These are phyloP conservation scores for Acanthopagrus latus DNA, from an alignment of 2,797 vertebrate species.

Conservation along the genomic window DNA sequence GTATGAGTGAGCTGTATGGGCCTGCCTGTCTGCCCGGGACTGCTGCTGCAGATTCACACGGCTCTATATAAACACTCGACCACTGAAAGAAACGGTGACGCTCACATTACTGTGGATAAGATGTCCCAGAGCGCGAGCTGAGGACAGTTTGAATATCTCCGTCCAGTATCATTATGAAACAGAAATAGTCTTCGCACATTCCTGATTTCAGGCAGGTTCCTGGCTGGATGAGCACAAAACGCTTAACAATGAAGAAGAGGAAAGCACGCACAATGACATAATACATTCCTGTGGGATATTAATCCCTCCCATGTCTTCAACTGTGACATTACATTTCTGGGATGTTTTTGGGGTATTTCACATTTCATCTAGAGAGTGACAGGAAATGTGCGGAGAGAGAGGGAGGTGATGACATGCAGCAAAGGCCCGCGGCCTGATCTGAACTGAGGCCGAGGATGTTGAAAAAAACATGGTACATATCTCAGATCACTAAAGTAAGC, in stretches of 20 bases:
- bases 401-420: background rate
- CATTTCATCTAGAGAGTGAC: slow-evolving; percentile 2
- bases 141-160: slow-evolving; percentile 74
- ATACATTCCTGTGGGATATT: slow-evolving; percentile 9
- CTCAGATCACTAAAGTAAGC: background rate
- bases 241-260: slow-evolving; percentile 34
- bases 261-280: slow-evolving; percentile 8
- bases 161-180: slow-evolving; percentile 75
- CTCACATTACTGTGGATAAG: slow-evolving; percentile 77
- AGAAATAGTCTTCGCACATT: slow-evolving; percentile 78
- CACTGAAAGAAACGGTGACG: slow-evolving; percentile 68
- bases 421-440: slow-evolving; percentile 2
- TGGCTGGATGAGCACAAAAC: slow-evolving; percentile 56
- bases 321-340: background rate
- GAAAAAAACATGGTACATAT: background rate
- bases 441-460: background rate
- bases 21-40: slow-evolving; percentile 15
- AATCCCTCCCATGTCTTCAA: background rate
- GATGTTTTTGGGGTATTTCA: background rate
- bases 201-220: slow-evolving; percentile 62
- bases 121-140: slow-evolving; percentile 68
- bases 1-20: slow-evolving; percentile 4
- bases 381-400: slow-evolving; percentile 9
- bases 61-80: slow-evolving; percentile 70
- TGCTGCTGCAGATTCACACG: slow-evolving; percentile 55